Base-by-base conservation (phyloP, 37 sponge, comb jelly and placozoan genomes). In the Ephydatia muelleri region DNA sequence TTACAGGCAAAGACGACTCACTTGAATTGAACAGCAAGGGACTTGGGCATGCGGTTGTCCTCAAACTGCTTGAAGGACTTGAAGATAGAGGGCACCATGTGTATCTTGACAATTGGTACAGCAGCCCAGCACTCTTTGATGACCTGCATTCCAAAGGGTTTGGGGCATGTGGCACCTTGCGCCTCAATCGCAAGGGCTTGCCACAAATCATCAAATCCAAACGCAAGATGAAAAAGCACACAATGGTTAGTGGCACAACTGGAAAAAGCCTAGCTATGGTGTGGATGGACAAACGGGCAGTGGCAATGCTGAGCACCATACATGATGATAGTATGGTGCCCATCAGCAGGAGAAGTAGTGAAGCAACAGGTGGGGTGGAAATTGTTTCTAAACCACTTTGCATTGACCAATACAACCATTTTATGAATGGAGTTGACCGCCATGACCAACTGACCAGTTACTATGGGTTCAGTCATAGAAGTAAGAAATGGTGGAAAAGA, bases 1-100 rank as follows among this genome's bases (percentile, higher is more conserved):
- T n/a, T n/a, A n/a, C n/a, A 80, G 80, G 80, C 67, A 80, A 80
- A 67, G 80, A 68, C 22, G 37, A 66, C 36, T 80, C 80, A 30
- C 68, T 80, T 22, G 80, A 65, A 35, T 57, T 57, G 57, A 16
- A 22, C 9, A 25, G 57, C 57, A 57, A 34, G 27, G 68, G 68
- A 29, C 67, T 31, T 29, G 30, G 67, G 22, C 67, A 79, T 35
- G 72, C 73, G 2, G 66, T 79, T 57, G 80, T 49, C 65, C 29
- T 79, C 33, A 49, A 79, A 31, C 35, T 79, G 80, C 25, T 79
- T 27, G 57, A 65, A 31, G 80, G 66, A 27, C 80, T 79, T 30
- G 66, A 65, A 31, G 65, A 34, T 65, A 79, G 34, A 34, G 57
- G 80, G 30, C 66, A 64, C 34, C 80, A 37, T 36, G 68, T 82